Evolutionary conservation across 2,797 vertebrate species (phyloP).

Genomic region (Enteromius radiatus): DNA sequence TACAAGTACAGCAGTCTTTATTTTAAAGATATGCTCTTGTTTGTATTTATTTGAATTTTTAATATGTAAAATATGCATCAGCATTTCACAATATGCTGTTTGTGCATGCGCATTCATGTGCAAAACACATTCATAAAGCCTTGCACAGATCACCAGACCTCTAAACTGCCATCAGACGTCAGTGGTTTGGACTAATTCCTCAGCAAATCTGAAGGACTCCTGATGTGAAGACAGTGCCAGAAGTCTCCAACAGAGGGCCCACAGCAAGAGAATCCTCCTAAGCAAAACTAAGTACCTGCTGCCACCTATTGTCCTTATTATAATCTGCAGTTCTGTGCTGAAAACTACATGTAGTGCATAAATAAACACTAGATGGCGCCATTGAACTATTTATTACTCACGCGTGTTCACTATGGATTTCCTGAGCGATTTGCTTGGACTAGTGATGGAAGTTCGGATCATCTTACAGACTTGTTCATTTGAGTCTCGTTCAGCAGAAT

Average conservation of each 20-base stretch:
- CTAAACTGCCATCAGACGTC: neutral
- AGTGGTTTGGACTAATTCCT: slow-evolving; percentile 19
- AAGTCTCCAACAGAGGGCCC: slow-evolving; percentile 45
- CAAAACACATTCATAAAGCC: neutral
- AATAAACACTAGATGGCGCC: slow-evolving; percentile 14
- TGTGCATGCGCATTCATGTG: neutral
- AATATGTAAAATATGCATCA: neutral
- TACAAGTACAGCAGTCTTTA: no score
- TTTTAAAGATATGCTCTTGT: neutral
- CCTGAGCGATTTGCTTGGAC: neutral
- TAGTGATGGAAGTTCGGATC: no score
- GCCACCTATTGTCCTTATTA: slow-evolving; percentile 36
- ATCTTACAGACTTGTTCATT: no score
- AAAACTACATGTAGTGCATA: neutral
- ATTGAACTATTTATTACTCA: neutral
- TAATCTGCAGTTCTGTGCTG: neutral
- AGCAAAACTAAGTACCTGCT: slow-evolving; percentile 31
- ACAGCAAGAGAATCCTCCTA: neutral
- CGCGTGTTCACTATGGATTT: neutral
- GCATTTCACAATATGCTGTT: neutral
- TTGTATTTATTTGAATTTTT: neutral
- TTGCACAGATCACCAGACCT: neutral
- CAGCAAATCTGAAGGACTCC: neutral
- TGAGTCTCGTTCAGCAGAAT: no score
- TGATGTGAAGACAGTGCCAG: neutral